Evolutionary conservation across 2,888 invertebrate species (phyloP), one percentile per base, ranked within the genome.

Genomic region (Nemotelus nigrinus): DNA sequence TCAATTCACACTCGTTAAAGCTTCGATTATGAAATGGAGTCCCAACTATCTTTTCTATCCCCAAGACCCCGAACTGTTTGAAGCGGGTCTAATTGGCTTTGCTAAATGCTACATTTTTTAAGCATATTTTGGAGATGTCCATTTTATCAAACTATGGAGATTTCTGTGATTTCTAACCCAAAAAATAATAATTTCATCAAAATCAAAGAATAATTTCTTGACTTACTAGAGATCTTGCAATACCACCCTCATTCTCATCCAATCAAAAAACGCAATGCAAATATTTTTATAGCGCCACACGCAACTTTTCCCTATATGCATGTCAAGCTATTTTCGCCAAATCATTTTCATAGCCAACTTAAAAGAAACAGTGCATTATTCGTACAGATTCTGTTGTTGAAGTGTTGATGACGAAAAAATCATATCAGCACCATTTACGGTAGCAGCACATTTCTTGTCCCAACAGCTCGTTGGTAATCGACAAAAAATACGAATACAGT

Each of bases 401-500:
- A 48, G 10, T 41, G 55, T 43, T 55, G 55, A 70, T 70, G 70
- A 70, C 72, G 72, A 72, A 45, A 70, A 72, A 47, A 72, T 39
- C 48, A 44, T 50, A 74, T 74, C 74, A 74, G 74, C 50, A 39
- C 74, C 74, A 74, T 74, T 63, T 74, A 74, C 63, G 74, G 74
- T 63, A 63, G 74, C 74, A 60, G 60, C 50, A 41, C 60, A 72
- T 47, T 71, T 65, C 25, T 10, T 70, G n/a, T 41, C 53, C 10
- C 7, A 7, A 5, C 53, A 43, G 41, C 43, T 55, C 43, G 70
- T 43, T 41, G 39, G 53, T 55, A 55, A 53, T 47, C 41, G 70
- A 47, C 41, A 43, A 53, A 70, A 53, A 25, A 25, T 25, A 25
- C 25, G 55, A 70, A 43, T 53, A 7, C n/a, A 55, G 50, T 6